Evolutionary conservation across 2,888 invertebrate species (phyloP).

Genomic region (Hermaeophaga mercurialis): DNA sequence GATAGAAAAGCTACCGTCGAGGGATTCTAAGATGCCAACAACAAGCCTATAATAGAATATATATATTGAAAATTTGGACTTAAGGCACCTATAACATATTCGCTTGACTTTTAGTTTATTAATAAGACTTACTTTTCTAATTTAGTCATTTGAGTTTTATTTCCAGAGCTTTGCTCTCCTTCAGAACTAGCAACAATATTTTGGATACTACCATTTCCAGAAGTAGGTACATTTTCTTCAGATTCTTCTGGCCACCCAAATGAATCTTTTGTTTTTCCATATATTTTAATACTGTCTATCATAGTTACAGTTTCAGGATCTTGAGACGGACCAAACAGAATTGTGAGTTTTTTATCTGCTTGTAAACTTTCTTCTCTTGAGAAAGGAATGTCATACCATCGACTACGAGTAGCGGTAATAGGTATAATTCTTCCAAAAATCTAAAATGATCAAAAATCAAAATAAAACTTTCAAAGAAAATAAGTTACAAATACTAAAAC

Average conservation of each 20-base stretch:
- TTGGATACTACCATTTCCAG: constrained; percentile 36
- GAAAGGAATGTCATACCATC: constrained; percentile 96
- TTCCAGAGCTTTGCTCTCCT: constrained; percentile 53
- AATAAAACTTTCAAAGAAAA: neutral
- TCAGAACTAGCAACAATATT: constrained; percentile 45
- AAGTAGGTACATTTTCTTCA: constrained; percentile 67
- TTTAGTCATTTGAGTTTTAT: constrained; percentile 62
- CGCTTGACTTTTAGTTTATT: neutral
- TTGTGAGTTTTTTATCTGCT: constrained; percentile 87
- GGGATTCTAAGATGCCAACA: constrained; percentile 71
- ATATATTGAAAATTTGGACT: neutral
- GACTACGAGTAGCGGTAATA: constrained; percentile 64
- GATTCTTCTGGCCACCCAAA: constrained; percentile 97
- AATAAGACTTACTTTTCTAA: constrained; percentile 62
- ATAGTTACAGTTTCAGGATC: constrained; percentile 88
- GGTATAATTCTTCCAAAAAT: constrained; percentile 49
- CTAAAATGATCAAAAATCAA: constrained; percentile 14
- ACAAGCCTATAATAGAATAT: constrained; percentile 61
- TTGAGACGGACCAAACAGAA: constrained; percentile 83
- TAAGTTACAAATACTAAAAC: too few relatives aligned
- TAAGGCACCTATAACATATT: constrained; percentile 3
- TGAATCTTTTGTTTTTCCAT: constrained; percentile 92
- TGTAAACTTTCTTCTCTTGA: constrained; percentile 91
- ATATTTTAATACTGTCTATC: constrained; percentile 89
- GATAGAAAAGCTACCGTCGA: constrained; percentile 72